Evolutionary conservation across 30 jellyfish, hydroid and myxozoan species (phyloP), one percentile per base, ranked within the genome.

Genomic region (Sanderia malayensis): DNA sequence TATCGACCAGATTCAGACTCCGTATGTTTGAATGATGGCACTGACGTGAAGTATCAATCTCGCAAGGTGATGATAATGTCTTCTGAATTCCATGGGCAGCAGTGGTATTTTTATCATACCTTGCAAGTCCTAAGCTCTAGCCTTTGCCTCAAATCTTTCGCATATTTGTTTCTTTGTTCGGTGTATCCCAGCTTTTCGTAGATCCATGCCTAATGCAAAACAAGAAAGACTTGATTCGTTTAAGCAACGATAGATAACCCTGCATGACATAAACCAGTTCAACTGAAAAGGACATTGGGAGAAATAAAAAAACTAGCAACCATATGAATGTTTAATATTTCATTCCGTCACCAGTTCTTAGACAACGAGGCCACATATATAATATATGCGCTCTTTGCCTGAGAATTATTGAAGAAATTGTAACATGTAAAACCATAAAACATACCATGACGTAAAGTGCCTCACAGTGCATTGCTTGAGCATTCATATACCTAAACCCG

Each of bases 151-250:
- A 61, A 46, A 10, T 61, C 73, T 53, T 76, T 44, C 20, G 80
- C 88, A 33, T 24, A 76, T 2, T 27, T 28, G 71, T 76, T 76
- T 31, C 88, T 33, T 25, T 76, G 49, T 28, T 70, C 17, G 3
- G 88, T 61, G 64, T 76, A 76, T 46, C 62, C 88, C 46, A 76
- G 53, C 17, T 2, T 31, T 20, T 76, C 19, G 79, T 76, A 76
- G 46, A 76, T 62, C 4, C 26, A 80, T 9, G 88, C 88, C 88
- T 76, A 23, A 44, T n/a, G n/a, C n/a, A 44, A n/a, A 37, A 37
- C 52, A 37, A 37, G 10, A 37, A 6, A 37, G 52, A 37, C 13
- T 37, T 37, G n/a, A n/a, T n/a, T n/a, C n/a, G n/a, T n/a, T n/a
- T n/a, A n/a, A n/a, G n/a, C n/a, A n/a, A n/a, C 55, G 37, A 44